These are phyloP conservation scores for Callyntrura guangdongensis DNA, from an alignment of 2,888 invertebrate species.

Conservation along the genomic window DNA sequence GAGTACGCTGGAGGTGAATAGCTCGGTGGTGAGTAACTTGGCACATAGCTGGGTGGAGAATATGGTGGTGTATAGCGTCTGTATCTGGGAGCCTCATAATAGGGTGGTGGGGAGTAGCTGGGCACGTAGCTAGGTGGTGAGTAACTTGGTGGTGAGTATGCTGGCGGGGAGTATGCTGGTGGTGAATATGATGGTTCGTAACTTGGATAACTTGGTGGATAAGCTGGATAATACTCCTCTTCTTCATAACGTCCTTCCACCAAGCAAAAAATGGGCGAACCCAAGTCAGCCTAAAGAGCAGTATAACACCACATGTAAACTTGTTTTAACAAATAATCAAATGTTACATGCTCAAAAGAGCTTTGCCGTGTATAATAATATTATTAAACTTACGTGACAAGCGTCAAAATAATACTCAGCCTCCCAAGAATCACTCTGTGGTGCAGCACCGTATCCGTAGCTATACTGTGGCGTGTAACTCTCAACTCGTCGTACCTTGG, in stretches of 20 bases:
- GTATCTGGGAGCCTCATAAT: conserved; percentile 67
- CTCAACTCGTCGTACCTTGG: conserved; percentile 82
- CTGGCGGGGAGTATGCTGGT: conserved; percentile 61
- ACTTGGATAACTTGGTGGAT: conserved; percentile 76
- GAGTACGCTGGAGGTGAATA: conserved; percentile 69
- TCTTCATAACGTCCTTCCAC: conserved; percentile 83
- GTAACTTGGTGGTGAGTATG: conserved; percentile 64
- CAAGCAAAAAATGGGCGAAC: conserved; percentile 83
- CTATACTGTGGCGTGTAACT: conserved; percentile 80
- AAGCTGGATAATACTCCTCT: conserved; percentile 81
- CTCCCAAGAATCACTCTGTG: conserved; percentile 82
- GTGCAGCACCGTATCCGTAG: conserved; percentile 81
- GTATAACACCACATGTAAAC: neutral
- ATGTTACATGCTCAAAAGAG: neutral
- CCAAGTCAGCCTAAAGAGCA: conserved; percentile 83
- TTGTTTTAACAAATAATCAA: neutral
- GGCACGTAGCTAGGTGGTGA: conserved; percentile 67
- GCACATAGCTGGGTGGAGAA: conserved; percentile 68
- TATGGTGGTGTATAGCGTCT: conserved; percentile 50
- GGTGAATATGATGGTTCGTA: conserved; percentile 71
- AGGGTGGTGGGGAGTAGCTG: conserved; percentile 70
- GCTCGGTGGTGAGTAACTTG: conserved; percentile 71
- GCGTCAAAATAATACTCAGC: conserved; percentile 84
- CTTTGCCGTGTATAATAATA: neutral
- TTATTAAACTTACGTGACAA: conserved; percentile 83